Evolutionary conservation across 2,888 invertebrate species (phyloP), one percentile per base, ranked within the genome.

Genomic region (Hemistola chrysoprasaria): DNA sequence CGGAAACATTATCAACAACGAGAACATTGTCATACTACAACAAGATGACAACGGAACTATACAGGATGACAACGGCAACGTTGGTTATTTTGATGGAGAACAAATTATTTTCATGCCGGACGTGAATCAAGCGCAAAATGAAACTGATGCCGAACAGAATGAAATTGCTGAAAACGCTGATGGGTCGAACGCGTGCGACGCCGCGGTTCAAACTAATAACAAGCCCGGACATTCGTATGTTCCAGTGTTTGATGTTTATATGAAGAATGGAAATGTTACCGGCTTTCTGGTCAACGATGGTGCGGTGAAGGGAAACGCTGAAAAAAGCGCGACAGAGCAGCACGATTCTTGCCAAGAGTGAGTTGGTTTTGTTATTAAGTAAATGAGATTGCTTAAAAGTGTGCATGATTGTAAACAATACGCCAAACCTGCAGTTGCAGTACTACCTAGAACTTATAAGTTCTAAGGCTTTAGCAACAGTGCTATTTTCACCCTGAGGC

Each of bases 191-290:
- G 42, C 26, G 0, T 45, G 53, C 38, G 55, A 65, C 8, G 54
- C 56, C 9, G 56, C 28, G 0, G 52, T 58, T 0, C 65, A 65
- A 36, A 58, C 63, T 6, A 54, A 40, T 41, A 41, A 16, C 29
- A 50, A 55, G 10, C 47, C 51, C 5, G 50, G 51, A n/a, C 58
- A 59, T 23, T 55, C 64, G n/a, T 45, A 59, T 7, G 28, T 65
- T 31, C 70, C 68, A 7, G 61, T 65, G 25, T 70, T 70, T 31
- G 68, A 70, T 50, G 61, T 69, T 22, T 57, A 59, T 47, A 65
- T 69, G 69, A 69, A 66, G 41, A 61, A 66, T 37, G 70, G 70
- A 3, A 65, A 67, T 53, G 65, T 67, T 9, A 63, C 64, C 0
- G 69, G 65, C 11, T 67, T 65, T 36, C 56, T 69, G 38, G 57